Base-by-base conservation (phyloP, 1,140 invertebrate genomes). In the Eciton burchellii region DNA sequence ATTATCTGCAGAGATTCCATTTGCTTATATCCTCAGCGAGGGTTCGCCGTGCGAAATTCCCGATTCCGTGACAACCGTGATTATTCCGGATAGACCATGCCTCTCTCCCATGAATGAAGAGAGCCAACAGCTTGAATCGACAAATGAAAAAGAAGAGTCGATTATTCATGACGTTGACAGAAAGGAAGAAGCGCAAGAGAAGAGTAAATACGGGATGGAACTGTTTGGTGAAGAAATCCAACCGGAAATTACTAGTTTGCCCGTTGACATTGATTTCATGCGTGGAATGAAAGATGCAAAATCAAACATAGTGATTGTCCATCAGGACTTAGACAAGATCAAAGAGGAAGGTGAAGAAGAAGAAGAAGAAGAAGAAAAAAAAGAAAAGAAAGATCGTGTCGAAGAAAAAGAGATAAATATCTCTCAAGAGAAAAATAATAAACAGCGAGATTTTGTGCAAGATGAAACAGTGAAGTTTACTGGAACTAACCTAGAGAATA, bases 31-130 rank as follows among this genome's bases (percentile, higher is more conserved):
- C 11, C 88, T 94, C 14, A 92, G 92, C 0, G 93, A 94, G 88
- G 93, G 92, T 59, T 93, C 93, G 5, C 92, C 93, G 0, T 90
- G 90, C 60, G 92, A 93, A 9, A 94, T 94, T 54, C 93, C 93
- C 8, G 92, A 94, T 65, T 87, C 87, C 0, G 90, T 94, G 0
- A 93, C 91, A 4, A 94, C 93, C 0, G 92, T 94, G 0, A 91
- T 94, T 59, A 92, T 94, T 41, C 92, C 93, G 0, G 91, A 92
- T 0, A 89, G 85, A 45, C 54, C 56, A 12, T 11, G 21, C 1
- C 1, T 81, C 1, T 82, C 86, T 0, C 84, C 89, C 5, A 41
- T 5, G 62, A 84, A 54, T 6, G 47, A 66, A 1, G 49, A 68
- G 1, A 12, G 66, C 56, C 19, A 21, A 41, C 60, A 54, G 19